A percentile compares a stretch with the other conserved stretches of the same genome.
Evolutionary conservation across 2,113 vertebrate genomes (phyloP).

Genomic region (Pseudorectes ferrugineus): DNA sequence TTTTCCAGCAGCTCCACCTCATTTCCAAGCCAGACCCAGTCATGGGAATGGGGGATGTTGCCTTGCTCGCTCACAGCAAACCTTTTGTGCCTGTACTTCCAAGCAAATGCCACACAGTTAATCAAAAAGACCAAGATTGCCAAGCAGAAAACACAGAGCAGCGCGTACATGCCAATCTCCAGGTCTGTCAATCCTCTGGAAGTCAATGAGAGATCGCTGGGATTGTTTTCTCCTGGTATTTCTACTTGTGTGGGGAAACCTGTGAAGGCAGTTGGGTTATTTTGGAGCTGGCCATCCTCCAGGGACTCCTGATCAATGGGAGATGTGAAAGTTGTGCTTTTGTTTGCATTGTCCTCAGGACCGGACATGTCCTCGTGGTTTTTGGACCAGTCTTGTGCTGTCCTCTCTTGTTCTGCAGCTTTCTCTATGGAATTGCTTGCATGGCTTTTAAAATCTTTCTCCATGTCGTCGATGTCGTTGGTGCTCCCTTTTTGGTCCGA

Average conservation of each 20-base stretch:
- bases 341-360: constrained; percentile 77
- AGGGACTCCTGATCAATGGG: constrained; percentile 71
- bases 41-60: constrained; percentile 94
- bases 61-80: constrained; percentile 88
- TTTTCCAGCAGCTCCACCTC: constrained; percentile 90
- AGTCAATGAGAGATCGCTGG: constrained; percentile 82
- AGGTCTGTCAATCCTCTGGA: constrained; percentile 87
- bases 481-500: constrained; percentile 68
- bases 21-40: constrained; percentile 96
- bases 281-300: constrained; percentile 69
- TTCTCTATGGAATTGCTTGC: constrained; percentile 76
- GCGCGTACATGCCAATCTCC: constrained; percentile 97
- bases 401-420: constrained; percentile 70
- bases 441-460: constrained; percentile 73
- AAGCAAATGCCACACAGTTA: constrained; percentile 96
- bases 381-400: constrained; percentile 77
- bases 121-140: constrained; percentile 96
- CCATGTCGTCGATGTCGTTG: constrained; percentile 67
- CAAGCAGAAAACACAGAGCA: constrained; percentile 94
- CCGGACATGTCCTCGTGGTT: background rate
- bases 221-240: constrained; percentile 70
- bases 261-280: constrained; percentile 74
- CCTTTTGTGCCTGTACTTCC: constrained; percentile 95
- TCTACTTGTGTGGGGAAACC: constrained; percentile 83
- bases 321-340: constrained; percentile 78